Base-by-base conservation (phyloP, 2,888 invertebrate species). In the Cyrtodaria siliqua region DNA sequence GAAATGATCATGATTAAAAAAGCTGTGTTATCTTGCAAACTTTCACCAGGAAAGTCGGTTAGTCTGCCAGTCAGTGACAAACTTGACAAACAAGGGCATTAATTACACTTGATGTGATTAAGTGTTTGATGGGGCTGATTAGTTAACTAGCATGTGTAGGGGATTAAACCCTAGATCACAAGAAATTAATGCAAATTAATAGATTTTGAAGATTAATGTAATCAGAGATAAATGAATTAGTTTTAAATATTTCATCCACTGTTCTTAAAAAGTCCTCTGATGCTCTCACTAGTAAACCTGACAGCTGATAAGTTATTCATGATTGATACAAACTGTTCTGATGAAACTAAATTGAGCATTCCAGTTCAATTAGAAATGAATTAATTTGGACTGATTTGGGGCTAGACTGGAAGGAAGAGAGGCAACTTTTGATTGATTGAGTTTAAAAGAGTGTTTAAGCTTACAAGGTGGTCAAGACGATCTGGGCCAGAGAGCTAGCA, bases 331-430 rank as follows among this genome's bases (percentile, higher is more conserved):
- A 56, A 44, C 40, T 55, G 50, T 29, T 40, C 27, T 70, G 68
- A 71, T 53, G 67, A 62, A 63, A 55, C 33, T 55, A 56, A 79
- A 79, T 74, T 63, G 74, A 71, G 59, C 79, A 67, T 66, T 68
- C 55, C 63, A 50, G 60, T 79, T 79, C 63, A 74, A 79, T 79
- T 63, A 70, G 67, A 71, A 62, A 55, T 57, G 56, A 50, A 79
- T 79, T 71, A 79, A 75, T 79, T 71, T 62, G 49, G 52, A 38
- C 23, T 66, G 67, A 61, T 76, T 62, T 53, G 23, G 64, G 53
- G 47, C 64, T 66, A 66, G 61, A 61, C 61, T 12, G 26, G 47
- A 66, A 55, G 33, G 33, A 33, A 33, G 33, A 12, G 6, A 33
- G 33, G 33, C 33, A 33, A 33, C 12, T 4, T 33, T 20, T 60